phyloP scores from a whole-genome alignment of 2,888 invertebrate genomes.

The Icerya purchasi region DNA sequence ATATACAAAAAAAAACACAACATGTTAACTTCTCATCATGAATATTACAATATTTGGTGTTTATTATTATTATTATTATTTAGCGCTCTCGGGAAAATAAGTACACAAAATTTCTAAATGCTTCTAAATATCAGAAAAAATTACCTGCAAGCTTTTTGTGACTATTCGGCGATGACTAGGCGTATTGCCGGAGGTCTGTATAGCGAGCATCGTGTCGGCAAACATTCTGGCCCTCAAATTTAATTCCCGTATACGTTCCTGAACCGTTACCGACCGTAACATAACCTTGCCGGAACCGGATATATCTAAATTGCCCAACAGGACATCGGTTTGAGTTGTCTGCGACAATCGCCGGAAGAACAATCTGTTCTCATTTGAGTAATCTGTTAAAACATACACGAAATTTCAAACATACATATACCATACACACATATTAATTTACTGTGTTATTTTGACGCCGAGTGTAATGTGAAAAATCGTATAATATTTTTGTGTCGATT shows the following conservation, averaged over 20 bases:
- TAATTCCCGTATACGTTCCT: conserved; percentile 28
- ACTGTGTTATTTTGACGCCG: too few relatives aligned
- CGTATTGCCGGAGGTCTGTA: conserved; percentile 21
- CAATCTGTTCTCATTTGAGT: conserved; percentile 24
- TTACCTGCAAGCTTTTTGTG: conserved; percentile 24
- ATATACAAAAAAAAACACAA: too few relatives aligned
- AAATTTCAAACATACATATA: too few relatives aligned
- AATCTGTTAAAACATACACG: conserved; percentile 17
- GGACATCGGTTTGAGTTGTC: conserved; percentile 28
- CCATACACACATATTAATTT: too few relatives aligned
- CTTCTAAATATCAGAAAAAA: background rate
- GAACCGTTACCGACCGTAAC: conserved; percentile 26
- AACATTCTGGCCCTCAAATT: conserved; percentile 29
- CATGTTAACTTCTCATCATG: too few relatives aligned
- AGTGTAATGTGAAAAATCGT: too few relatives aligned
- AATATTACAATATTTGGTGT: too few relatives aligned
- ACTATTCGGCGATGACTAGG: conserved; percentile 21
- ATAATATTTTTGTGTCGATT: too few relatives aligned
- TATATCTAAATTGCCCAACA: conserved; percentile 26
- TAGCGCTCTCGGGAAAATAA: too few relatives aligned
- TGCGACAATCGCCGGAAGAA: conserved; percentile 27
- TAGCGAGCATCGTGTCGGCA: conserved; percentile 28
- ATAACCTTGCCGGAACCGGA: conserved; percentile 25
- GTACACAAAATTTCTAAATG: too few relatives aligned
- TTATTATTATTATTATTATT: too few relatives aligned